Evolutionary conservation across 2,888 invertebrate species (phyloP).

Genomic region (Alitta virens): DNA sequence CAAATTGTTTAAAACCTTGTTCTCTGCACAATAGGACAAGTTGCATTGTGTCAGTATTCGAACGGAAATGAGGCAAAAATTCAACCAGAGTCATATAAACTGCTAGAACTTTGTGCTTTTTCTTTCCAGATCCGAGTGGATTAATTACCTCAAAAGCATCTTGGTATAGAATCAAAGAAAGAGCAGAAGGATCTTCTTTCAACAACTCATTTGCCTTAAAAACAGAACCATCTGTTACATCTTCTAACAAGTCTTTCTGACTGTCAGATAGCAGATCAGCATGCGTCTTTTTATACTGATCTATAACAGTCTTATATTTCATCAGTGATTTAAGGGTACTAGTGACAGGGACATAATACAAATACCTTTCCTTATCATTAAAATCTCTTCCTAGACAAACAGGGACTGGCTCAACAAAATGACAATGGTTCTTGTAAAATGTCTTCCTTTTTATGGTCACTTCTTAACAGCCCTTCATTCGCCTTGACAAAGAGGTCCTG

Average conservation of each 20-base stretch:
- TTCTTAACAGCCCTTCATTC: too few species aligned
- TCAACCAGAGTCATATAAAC: slow-evolving; percentile 21
- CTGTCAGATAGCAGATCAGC: too few species aligned
- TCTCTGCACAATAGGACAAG: slow-evolving; percentile 9
- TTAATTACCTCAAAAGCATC: slow-evolving; percentile 25
- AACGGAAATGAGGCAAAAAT: slow-evolving; percentile 5
- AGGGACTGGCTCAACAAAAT: not conserved
- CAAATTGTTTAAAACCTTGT: not conserved
- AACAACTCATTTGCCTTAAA: not conserved
- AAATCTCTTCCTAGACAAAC: not conserved
- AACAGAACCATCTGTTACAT: not conserved
- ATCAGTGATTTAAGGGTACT: not conserved
- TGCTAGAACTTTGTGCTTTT: slow-evolving; percentile 20
- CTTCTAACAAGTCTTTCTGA: too few species aligned
- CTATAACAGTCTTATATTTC: not conserved
- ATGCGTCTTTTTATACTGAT: too few species aligned
- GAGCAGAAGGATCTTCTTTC: not conserved
- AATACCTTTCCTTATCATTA: not conserved
- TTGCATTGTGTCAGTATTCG: slow-evolving; percentile 12
- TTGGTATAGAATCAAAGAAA: not conserved
- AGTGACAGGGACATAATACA: not conserved
- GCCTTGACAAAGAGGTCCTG: not conserved
- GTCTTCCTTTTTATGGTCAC: not conserved
- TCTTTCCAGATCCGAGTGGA: slow-evolving; percentile 22
- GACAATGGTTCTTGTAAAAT: not conserved